Percentiles rank a stretch among this genome's conserved stretches.
phyloP scores from a whole-genome alignment of 2,888 invertebrate genomes.

The Pilophorus perplexus region DNA sequence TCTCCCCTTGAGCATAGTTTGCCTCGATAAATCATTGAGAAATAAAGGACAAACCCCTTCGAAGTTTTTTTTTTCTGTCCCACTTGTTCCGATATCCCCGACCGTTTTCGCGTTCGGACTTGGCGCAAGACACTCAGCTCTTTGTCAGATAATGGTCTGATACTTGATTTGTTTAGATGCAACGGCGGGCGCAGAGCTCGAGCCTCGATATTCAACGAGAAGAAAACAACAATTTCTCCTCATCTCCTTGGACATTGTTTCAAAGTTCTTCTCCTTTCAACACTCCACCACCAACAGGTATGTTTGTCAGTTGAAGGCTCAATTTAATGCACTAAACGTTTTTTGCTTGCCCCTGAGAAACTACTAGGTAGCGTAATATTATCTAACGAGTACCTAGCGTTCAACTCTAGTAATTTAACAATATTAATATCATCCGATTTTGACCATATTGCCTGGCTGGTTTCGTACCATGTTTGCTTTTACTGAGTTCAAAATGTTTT shows the following conservation, averaged over 20 bases:
- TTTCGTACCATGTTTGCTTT: constrained; percentile 8
- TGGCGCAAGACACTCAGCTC: background rate
- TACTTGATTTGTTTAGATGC: constrained; percentile 40
- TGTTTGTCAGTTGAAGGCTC: background rate
- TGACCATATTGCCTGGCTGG: background rate
- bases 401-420: background rate
- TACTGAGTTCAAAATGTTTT: constrained; percentile 11
- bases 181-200: constrained; percentile 30
- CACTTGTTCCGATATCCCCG: background rate
- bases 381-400: background rate
- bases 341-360: background rate
- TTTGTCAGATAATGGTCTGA: constrained; percentile 29
- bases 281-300: constrained; percentile 44
- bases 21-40: background rate
- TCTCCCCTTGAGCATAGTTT: no score
- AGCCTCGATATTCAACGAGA: constrained; percentile 19
- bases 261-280: constrained; percentile 43
- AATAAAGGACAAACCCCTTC: background rate
- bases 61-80: background rate
- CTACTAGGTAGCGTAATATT: background rate
- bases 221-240: constrained; percentile 26
- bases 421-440: no score
- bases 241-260: constrained; percentile 24
- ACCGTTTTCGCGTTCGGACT: background rate
- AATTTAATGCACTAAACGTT: background rate